A percentile compares a stretch with the other conserved stretches of the same genome.
Conservation (phyloP, 1,140 invertebrate species). For the Drosophila sucinea region DNA sequence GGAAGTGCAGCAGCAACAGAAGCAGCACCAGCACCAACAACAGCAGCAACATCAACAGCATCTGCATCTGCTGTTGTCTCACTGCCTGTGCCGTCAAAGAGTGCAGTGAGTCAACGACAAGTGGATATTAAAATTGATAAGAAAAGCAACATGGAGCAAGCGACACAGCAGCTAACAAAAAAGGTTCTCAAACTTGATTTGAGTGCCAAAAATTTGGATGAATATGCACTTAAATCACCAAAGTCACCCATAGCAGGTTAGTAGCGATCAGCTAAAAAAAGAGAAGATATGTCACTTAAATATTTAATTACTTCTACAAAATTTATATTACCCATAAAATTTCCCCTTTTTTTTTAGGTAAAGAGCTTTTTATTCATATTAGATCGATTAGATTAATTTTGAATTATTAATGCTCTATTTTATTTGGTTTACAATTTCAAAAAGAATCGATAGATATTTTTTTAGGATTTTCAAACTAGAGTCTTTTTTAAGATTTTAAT, state of each 20-base stretch:
- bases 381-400: too few relatives aligned
- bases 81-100: slow-evolving; percentile 60
- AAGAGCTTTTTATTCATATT: too few relatives aligned
- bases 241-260: slow-evolving; percentile 81
- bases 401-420: too few relatives aligned
- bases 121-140: slow-evolving; percentile 84
- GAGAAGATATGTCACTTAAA: too few relatives aligned
- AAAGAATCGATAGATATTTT: too few relatives aligned
- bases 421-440: too few relatives aligned
- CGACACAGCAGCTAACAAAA: slow-evolving; percentile 85
- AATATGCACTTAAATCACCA: slow-evolving; percentile 76
- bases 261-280: slow-evolving; percentile 9
- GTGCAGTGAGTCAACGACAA: slow-evolving; percentile 85
- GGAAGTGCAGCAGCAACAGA: slow-evolving; percentile 22
- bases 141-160: slow-evolving; percentile 82
- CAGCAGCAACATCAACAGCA: not conserved
- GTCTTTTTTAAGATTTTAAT: too few relatives aligned
- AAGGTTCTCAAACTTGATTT: slow-evolving; percentile 87
- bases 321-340: too few relatives aligned
- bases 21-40: slow-evolving; percentile 19
- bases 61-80: not conserved
- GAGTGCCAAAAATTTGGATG: slow-evolving; percentile 72
- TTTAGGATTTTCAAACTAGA: too few relatives aligned
- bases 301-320: too few relatives aligned
- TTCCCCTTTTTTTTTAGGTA: too few relatives aligned